phyloP scores from a whole-genome alignment of 2,888 invertebrate genomes.

The Anarsia innoxiella region DNA sequence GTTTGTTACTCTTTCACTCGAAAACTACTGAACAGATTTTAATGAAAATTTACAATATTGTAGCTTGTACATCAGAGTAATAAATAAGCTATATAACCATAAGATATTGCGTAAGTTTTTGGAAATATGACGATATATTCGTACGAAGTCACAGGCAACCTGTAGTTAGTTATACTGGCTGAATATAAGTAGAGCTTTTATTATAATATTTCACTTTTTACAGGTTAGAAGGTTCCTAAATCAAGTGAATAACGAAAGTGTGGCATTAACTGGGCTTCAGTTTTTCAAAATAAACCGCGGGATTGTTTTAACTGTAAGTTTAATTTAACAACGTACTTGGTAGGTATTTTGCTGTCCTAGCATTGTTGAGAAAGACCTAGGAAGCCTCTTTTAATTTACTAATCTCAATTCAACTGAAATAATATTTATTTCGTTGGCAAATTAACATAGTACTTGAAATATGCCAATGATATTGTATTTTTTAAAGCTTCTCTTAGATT shows the following conservation, averaged over 20 bases:
- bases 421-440: background rate
- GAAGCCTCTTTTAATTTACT: too few relatives aligned
- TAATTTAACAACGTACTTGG: background rate
- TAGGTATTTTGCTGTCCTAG: background rate
- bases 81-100: background rate
- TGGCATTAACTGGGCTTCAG: constrained; percentile 69
- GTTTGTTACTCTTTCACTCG: background rate
- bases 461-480: too few relatives aligned
- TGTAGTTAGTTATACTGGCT: too few relatives aligned
- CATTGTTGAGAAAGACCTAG: too few relatives aligned
- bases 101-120: background rate
- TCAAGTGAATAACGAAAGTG: constrained; percentile 74
- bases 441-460: too few relatives aligned
- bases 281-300: constrained; percentile 75
- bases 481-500: too few relatives aligned
- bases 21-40: background rate
- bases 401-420: background rate
- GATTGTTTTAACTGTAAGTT: constrained; percentile 69
- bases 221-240: constrained; percentile 77
- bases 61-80: background rate
- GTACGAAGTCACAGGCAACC: too few relatives aligned
- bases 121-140: background rate
- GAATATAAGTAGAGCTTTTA: too few relatives aligned
- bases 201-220: too few relatives aligned
- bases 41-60: background rate